These are phyloP conservation scores for Nycticebus coucang DNA, from an alignment of 2,113 vertebrate species.

Conservation along the genomic window DNA sequence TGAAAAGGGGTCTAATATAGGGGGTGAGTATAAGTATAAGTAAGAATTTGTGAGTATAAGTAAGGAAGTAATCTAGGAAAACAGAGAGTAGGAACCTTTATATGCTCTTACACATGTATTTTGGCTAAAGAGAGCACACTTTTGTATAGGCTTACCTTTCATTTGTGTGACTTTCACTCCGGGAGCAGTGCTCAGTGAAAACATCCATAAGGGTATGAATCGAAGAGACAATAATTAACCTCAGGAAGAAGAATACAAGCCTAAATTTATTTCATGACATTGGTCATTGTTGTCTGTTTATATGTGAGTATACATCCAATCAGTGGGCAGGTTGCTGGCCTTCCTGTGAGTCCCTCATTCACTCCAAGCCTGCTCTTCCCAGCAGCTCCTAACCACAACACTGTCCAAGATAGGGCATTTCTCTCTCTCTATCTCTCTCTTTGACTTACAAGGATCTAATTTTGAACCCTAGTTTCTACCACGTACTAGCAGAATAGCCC, in stretches of 20 bases:
- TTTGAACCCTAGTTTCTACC: not conserved
- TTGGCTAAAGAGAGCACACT: not conserved
- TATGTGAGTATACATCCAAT: rapidly evolving
- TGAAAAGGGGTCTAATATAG: not conserved
- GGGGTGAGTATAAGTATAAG: not conserved
- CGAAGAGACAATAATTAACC: not conserved
- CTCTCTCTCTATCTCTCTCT: not conserved
- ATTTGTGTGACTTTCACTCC: not conserved
- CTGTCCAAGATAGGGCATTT: not conserved
- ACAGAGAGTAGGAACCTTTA: not conserved
- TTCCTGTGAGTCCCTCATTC: not conserved
- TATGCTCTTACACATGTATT: not conserved
- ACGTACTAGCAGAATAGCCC: not conserved
- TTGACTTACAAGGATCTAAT: not conserved
- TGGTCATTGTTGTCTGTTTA: not conserved
- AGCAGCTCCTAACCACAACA: not conserved
- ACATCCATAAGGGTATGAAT: not conserved
- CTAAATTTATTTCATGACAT: not conserved
- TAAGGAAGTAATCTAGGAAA: not conserved
- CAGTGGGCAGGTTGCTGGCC: rapidly evolving
- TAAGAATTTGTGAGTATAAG: not conserved
- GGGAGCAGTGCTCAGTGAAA: not conserved
- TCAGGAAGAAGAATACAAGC: not conserved
- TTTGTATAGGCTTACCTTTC: not conserved
- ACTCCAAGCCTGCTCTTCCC: not conserved